Percentiles rank a stretch among this genome's conserved stretches.
Conservation (phyloP, 2,797 vertebrate species). For the Discoglossus pictus region DNA sequence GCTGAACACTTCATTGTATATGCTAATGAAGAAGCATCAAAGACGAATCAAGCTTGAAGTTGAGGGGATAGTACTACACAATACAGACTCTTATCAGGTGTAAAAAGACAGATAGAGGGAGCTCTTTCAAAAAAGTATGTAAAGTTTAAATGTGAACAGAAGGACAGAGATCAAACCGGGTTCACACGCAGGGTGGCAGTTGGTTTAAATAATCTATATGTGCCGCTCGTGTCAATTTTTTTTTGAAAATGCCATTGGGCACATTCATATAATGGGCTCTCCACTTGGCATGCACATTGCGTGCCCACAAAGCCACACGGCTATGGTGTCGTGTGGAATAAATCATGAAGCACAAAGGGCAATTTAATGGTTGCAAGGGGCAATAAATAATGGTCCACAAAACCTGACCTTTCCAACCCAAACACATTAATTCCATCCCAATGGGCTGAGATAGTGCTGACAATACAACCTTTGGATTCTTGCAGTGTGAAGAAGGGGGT, state of each 20-base stretch:
- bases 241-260: background rate
- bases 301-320: conserved; percentile 35
- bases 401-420: conserved; percentile 50
- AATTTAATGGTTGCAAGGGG: conserved; percentile 45
- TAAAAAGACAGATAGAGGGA: no score
- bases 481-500: conserved; percentile 26
- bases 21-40: no score
- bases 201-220: background rate
- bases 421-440: conserved; percentile 47
- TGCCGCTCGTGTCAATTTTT: background rate
- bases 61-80: no score
- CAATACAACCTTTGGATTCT: conserved; percentile 40
- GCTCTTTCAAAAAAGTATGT: no score
- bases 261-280: conserved; percentile 16
- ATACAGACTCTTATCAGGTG: no score
- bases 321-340: conserved; percentile 25
- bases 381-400: conserved; percentile 51
- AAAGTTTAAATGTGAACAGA: background rate
- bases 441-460: conserved; percentile 47
- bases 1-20: no score
- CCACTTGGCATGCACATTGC: conserved; percentile 43
- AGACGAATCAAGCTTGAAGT: no score
- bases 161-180: background rate
- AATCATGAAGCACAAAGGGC: conserved; percentile 43
- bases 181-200: background rate